Evolutionary conservation across 2,888 invertebrate genomes (phyloP), one percentile per base, ranked within the genome.

Genomic region (Cheilosia variabilis): DNA sequence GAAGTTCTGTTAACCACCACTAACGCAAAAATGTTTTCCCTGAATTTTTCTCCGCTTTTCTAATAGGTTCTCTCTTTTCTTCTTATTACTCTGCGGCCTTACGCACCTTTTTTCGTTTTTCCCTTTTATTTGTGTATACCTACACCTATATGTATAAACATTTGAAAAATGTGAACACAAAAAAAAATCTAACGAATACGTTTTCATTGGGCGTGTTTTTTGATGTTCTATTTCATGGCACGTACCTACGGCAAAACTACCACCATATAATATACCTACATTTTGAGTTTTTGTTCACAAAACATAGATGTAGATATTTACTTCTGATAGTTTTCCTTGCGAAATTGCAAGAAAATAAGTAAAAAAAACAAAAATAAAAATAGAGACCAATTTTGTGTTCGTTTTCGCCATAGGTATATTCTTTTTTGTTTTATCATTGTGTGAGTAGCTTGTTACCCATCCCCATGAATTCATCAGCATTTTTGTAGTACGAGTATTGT

Each of bases 121-220:
- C 27, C 65, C 41, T 72, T 65, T 60, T 72, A 31, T 71, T 55
- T 41, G 45, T 57, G 55, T 65, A 37, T 37, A 66, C 41, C 5
- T 41, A 34, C 47, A 45, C 37, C 17, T 31, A 55, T 50, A 2
- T 7, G 47, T 65, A 50, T 58, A 19, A 57, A 58, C 43, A 60
- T 79, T 58, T 77, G 45, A 66, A 66, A 66, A 57, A 75, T 17
- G 31, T n/a, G 41, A 37, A 37, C n/a, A 58, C 4, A 53, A 50
- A 58, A 65, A 58, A 76, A 71, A 58, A 15, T 58, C 57, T 65
- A 77, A 79, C 50, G 63, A 79, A 71, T 65, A 72, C 43, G 41
- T 57, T 72, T 72, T 72, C 43, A 65, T 68, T 71, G 78, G 78
- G 75, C 78, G 78, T 79, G 78, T 79, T 79, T 37, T 65, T 79